Base-by-base conservation (phyloP, 2,888 invertebrate species). In the Rhimphoctona megacephalus region DNA sequence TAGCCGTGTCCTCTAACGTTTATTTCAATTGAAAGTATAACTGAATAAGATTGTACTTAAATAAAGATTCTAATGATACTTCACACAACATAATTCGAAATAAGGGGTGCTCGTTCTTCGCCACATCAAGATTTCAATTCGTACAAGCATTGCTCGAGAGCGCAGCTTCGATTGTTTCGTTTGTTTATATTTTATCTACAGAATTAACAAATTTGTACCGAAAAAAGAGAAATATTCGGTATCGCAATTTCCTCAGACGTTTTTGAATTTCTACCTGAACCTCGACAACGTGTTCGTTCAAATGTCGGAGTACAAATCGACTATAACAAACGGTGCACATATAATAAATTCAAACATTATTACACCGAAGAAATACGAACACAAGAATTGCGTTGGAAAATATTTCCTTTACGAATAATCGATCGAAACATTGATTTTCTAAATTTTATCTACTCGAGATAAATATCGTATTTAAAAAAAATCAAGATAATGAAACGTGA, bases 21-120 rank as follows among this genome's bases (percentile, higher is more conserved):
- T 81, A 72, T 22, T 83, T 85, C 72, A 73, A 67, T 83, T 81
- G 33, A 85, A 81, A 39, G 74, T 77, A 70, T 46, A 83, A 85
- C 69, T 43, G 80, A 81, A 81, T 54, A 70, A 66, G 30, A 52
- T 80, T 61, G 33, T 57, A 83, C 72, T 83, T 66, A 73, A 77
- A 85, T 76, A 72, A 77, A 39, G 72, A 80, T 39, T 25, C 64
- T 74, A 78, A 66, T 30, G 67, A 54, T 76, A 76, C 33, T 78
- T n/a, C 19, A 69, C 52, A 66, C 72, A 85, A 81, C 72, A 72
- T 81, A 81, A 85, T 81, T 81, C 36, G 54, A 66, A 85, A 77
- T 46, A 61, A 9, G 70, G n/a, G 49, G 72, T 77, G 85, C 52
- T 72, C 9, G 57, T 74, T 81, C n/a, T 74, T 76, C 25, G 22